Percentiles rank a stretch among this genome's conserved stretches.
Conservation (phyloP, 2,113 vertebrate genomes). For the Callospermophilus lateralis region DNA sequence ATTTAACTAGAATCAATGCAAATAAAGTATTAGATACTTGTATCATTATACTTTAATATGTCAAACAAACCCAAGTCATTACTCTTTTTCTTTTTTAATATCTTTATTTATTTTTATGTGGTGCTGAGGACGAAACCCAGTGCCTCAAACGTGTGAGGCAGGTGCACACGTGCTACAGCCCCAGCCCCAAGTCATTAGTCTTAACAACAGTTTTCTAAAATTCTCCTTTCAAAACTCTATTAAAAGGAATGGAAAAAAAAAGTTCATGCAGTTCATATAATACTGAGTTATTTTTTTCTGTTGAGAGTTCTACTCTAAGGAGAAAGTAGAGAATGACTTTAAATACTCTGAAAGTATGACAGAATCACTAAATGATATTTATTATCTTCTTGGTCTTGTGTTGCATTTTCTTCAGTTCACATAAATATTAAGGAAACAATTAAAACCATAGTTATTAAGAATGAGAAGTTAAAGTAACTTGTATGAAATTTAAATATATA, state of each 20-base stretch:
- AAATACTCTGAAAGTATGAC: not conserved
- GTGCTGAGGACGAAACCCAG: too few species aligned
- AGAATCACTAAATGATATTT: not conserved
- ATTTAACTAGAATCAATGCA: not conserved
- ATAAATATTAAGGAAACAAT: not conserved
- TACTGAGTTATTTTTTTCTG: constrained; percentile 33
- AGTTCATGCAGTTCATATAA: not conserved
- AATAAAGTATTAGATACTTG: not conserved
- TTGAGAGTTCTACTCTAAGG: constrained; percentile 16
- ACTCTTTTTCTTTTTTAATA: not conserved
- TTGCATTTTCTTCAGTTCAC: not conserved
- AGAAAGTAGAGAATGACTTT: not conserved
- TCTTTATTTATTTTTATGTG: too few species aligned
- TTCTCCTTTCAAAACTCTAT: not conserved
- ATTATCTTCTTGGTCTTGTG: not conserved
- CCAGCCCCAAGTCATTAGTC: too few species aligned
- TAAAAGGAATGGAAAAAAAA: constrained; percentile 4
- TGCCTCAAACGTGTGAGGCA: too few species aligned
- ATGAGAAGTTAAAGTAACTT: not conserved
- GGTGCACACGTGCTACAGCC: too few species aligned
- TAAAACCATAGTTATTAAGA: not conserved
- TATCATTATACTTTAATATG: not conserved
- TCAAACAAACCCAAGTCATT: not conserved
- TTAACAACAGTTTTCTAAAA: constrained; percentile 24
- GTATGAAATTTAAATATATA: not conserved